Percentiles rank a stretch among this genome's conserved stretches.
Conservation (phyloP, 1,140 invertebrate genomes). For the Drosophila murphyi region DNA sequence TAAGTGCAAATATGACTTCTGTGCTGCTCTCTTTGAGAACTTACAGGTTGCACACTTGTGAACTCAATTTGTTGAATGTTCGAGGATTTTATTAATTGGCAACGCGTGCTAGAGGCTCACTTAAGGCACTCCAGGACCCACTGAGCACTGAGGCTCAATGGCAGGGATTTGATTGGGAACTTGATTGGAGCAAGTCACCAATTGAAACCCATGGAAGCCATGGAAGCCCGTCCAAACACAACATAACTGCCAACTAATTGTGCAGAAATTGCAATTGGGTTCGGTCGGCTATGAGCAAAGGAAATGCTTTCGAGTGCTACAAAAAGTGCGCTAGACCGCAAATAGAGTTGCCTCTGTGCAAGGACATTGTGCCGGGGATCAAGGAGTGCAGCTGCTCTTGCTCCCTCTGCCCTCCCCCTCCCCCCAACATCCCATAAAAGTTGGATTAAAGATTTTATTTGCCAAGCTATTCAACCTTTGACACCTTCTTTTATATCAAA, state of each 20-base stretch:
- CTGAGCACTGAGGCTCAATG: conserved; percentile 21
- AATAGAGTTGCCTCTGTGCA: not conserved
- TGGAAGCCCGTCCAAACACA: conserved; percentile 27
- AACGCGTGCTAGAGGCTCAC: conserved; percentile 67
- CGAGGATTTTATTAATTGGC: conserved; percentile 76
- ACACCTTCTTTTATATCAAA: not conserved
- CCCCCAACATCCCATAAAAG: too few species aligned
- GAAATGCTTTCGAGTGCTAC: conserved; percentile 52
- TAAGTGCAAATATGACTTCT: not conserved
- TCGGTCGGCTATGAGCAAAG: conserved; percentile 1
- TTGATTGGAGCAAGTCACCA: conserved; percentile 20
- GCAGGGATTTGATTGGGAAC: not conserved
- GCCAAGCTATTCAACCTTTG: too few species aligned
- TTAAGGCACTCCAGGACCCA: conserved; percentile 19
- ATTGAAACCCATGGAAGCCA: conserved; percentile 34
- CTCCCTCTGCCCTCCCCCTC: too few species aligned
- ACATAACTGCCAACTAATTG: conserved; percentile 67
- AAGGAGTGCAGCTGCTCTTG: too few species aligned
- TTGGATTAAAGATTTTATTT: too few species aligned
- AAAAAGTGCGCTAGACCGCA: conserved; percentile 48
- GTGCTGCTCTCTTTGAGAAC: not conserved
- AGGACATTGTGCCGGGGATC: too few species aligned
- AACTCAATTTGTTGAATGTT: conserved; percentile 57
- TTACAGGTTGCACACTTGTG: conserved; percentile 30
- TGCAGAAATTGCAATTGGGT: conserved; percentile 59